These are phyloP conservation scores for Xenus cinereus DNA, from an alignment of 2,113 vertebrate genomes.

Conservation along the genomic window DNA sequence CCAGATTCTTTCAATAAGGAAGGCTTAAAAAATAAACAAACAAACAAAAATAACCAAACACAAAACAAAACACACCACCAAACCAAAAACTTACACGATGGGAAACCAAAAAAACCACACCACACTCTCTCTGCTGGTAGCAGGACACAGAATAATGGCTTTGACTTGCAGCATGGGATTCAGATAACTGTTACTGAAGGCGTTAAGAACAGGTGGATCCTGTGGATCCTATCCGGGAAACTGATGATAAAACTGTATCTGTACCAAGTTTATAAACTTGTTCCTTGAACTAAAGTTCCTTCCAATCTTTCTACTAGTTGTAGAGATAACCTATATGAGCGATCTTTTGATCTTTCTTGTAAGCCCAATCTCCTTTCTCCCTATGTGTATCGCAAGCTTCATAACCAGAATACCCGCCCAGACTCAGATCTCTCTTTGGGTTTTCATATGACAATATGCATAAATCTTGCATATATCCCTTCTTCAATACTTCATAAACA, in stretches of 20 bases:
- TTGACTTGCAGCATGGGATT: neutral
- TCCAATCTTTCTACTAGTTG: neutral
- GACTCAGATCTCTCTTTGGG: neutral
- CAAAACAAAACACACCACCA: neutral
- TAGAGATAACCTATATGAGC: neutral
- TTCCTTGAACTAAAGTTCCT: neutral
- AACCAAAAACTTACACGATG: neutral
- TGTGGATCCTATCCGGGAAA: neutral
- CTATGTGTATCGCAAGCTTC: accelerated
- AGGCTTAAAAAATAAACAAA: neutral
- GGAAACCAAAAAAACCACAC: neutral
- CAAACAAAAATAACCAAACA: neutral
- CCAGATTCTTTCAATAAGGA: neutral
- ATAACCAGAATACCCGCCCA: neutral
- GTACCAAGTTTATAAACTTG: neutral
- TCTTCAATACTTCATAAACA: neutral
- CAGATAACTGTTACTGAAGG: neutral
- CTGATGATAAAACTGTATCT: neutral
- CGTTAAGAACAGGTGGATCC: neutral
- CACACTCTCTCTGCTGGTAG: neutral
- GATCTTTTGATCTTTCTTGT: neutral
- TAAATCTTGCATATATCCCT: neutral
- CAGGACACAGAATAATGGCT: neutral
- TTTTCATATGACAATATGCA: neutral
- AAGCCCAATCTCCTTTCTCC: neutral